These are phyloP conservation scores for Bubo bubo DNA, from an alignment of 2,113 vertebrate genomes.

Conservation along the genomic window DNA sequence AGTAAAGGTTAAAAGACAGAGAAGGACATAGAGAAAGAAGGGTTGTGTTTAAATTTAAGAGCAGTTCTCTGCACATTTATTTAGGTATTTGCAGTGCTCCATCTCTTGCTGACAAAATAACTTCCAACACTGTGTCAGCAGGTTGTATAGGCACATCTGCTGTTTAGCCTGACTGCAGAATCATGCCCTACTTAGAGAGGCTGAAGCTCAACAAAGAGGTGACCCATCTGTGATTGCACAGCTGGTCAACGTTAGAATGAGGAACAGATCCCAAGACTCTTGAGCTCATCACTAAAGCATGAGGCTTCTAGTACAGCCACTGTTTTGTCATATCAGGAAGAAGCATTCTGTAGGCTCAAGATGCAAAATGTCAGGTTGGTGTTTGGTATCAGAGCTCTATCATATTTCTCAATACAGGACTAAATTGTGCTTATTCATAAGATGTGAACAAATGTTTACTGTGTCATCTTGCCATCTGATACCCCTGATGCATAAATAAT, in stretches of 20 bases:
- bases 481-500: constrained; percentile 24
- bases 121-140: neutral
- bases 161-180: neutral
- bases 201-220: neutral
- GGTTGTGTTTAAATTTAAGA: neutral
- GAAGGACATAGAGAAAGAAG: neutral
- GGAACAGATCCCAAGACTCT: neutral
- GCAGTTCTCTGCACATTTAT: neutral
- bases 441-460: neutral
- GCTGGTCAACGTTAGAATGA: neutral
- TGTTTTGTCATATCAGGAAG: neutral
- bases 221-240: neutral
- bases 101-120: neutral
- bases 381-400: neutral
- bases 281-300: neutral
- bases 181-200: neutral
- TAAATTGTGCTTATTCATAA: neutral
- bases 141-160: neutral
- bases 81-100: neutral
- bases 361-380: neutral
- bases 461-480: neutral
- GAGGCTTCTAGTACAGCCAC: neutral
- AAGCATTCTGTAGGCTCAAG: neutral
- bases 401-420: neutral
- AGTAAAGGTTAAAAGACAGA: neutral